These are phyloP conservation scores for Drosophila mayaguana DNA, from an alignment of 2,888 invertebrate genomes.

Conservation along the genomic window DNA sequence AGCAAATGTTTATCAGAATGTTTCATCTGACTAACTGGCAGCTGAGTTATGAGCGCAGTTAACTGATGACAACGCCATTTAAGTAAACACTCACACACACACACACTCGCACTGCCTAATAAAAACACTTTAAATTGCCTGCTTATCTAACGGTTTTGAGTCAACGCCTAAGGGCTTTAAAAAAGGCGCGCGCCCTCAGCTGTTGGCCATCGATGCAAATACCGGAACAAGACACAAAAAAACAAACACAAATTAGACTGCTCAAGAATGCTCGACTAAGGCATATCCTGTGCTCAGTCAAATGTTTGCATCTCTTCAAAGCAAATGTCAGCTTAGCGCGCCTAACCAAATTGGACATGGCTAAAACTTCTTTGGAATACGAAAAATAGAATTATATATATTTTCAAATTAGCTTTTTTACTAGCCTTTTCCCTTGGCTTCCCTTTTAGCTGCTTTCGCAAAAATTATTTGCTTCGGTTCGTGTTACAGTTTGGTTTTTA, in stretches of 20 bases:
- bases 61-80: slow-evolving; percentile 36
- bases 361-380: not conserved
- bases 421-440: not conserved
- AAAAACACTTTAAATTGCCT: slow-evolving; percentile 43
- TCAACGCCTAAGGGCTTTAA: slow-evolving; percentile 26
- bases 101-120: slow-evolving; percentile 9
- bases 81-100: slow-evolving; percentile 14
- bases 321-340: slow-evolving; percentile 1
- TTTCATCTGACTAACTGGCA: slow-evolving; percentile 35
- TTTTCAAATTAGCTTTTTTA: not conserved
- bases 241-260: not conserved
- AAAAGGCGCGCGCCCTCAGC: not conserved
- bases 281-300: not conserved
- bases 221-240: not conserved
- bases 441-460: not conserved
- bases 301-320: not conserved
- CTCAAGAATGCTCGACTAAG: not conserved
- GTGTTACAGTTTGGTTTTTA: not conserved
- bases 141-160: slow-evolving; percentile 36
- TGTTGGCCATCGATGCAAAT: slow-evolving; percentile 32
- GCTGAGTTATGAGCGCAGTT: slow-evolving; percentile 29
- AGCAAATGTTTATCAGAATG: slow-evolving; percentile 42
- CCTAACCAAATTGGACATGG: not conserved
- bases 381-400: not conserved
- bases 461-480: slow-evolving; percentile 1